phyloP scores from a whole-genome alignment of 2,888 invertebrate species.

The Tenthredo mesomela region DNA sequence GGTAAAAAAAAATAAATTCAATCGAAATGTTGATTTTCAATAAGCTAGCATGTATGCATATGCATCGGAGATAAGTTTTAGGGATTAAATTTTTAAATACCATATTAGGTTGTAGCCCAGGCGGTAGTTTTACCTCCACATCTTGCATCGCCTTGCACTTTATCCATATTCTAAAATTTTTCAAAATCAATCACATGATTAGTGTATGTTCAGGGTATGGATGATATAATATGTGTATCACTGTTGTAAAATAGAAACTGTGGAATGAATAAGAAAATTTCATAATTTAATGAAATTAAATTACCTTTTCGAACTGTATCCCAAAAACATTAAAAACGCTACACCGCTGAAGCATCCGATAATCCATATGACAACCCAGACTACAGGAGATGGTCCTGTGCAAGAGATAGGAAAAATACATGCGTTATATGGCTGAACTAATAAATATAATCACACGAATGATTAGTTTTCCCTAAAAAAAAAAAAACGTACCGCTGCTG shows the following conservation, averaged over 20 bases:
- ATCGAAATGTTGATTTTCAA: neutral
- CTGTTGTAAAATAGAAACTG: neutral
- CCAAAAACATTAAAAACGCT: constrained; percentile 67
- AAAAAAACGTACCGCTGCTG: constrained; percentile 67
- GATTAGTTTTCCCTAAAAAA: neutral
- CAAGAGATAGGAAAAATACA: neutral
- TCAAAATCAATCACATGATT: constrained; percentile 12
- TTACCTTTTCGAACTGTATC: constrained; percentile 70
- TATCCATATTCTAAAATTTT: constrained; percentile 80
- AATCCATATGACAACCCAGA: constrained; percentile 70
- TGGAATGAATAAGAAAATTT: constrained; percentile 15
- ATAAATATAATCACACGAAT: neutral
- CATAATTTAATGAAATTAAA: constrained; percentile 26
- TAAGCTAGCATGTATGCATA: neutral
- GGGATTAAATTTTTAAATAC: constrained; percentile 62
- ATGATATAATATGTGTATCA: neutral
- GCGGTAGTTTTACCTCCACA: constrained; percentile 85
- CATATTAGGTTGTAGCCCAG: constrained; percentile 80
- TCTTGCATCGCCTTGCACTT: constrained; percentile 84
- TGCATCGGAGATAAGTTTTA: neutral
- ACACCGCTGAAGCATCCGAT: constrained; percentile 66
- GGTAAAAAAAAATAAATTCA: neutral
- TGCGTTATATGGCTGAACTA: neutral
- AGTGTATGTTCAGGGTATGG: neutral
- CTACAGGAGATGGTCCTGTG: constrained; percentile 69